These are phyloP conservation scores for Lepus timidus DNA, from an alignment of 2,113 vertebrate species.

Conservation along the genomic window DNA sequence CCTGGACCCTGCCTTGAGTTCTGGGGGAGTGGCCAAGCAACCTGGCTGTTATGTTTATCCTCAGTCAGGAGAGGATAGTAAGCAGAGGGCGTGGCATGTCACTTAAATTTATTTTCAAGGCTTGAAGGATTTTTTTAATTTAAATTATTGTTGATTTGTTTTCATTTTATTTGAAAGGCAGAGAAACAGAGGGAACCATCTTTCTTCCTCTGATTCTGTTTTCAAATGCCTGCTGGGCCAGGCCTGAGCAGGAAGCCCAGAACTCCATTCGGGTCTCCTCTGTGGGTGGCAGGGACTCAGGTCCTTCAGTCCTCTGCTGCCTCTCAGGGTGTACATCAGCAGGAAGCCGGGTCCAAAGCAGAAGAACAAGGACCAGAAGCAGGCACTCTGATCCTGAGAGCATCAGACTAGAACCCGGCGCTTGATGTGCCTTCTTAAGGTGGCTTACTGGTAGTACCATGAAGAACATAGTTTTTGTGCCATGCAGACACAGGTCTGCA, in stretches of 20 bases:
- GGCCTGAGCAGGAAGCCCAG: too few species aligned
- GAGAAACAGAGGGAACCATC: background rate
- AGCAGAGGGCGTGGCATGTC: background rate
- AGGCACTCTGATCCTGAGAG: too few species aligned
- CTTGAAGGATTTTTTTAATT: background rate
- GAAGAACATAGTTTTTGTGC: background rate
- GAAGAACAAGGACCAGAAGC: too few species aligned
- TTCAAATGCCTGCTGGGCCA: too few species aligned
- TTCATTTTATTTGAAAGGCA: background rate
- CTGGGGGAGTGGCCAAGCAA: background rate
- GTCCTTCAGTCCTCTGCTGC: too few species aligned
- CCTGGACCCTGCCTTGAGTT: slow-evolving; percentile 3
- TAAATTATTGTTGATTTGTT: background rate
- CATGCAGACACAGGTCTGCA: background rate
- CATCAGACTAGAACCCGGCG: too few species aligned
- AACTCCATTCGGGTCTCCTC: too few species aligned
- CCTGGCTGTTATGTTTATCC: background rate
- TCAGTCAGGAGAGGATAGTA: slow-evolving; percentile 23
- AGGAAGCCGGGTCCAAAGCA: too few species aligned
- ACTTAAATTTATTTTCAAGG: background rate
- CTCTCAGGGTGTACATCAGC: too few species aligned
- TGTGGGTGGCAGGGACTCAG: too few species aligned
- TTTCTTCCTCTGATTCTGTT: too few species aligned
- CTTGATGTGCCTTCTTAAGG: too few species aligned
- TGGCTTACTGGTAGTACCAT: background rate